phyloP scores from a whole-genome alignment of 2,888 invertebrate genomes.

The Gisinianus flammeolus region DNA sequence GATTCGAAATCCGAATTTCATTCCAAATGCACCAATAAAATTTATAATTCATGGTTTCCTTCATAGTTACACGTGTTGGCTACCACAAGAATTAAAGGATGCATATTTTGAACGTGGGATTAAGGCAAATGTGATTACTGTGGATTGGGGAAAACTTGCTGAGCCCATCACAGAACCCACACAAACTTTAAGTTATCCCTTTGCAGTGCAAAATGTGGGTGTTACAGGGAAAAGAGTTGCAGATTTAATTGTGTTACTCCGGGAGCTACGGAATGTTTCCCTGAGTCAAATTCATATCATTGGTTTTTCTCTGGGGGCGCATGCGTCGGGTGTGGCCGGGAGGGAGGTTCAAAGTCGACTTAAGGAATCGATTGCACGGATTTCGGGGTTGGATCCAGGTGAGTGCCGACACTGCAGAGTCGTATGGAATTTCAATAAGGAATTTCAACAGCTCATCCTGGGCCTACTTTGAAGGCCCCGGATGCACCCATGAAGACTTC shows the following conservation, averaged over 20 bases:
- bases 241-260: conserved; percentile 1
- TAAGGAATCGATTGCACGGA: too few relatives aligned
- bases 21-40: not conserved
- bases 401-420: too few relatives aligned
- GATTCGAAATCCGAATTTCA: not conserved
- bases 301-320: conserved; percentile 31
- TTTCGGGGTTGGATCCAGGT: too few relatives aligned
- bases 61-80: conserved; percentile 20
- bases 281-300: conserved; percentile 24
- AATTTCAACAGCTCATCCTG: too few relatives aligned
- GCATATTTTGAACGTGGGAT: conserved; percentile 15
- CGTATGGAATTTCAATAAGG: too few relatives aligned
- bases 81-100: conserved; percentile 30
- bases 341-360: not conserved
- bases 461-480: too few relatives aligned
- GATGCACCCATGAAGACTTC: too few relatives aligned
- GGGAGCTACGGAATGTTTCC: not conserved
- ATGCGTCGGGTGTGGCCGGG: conserved; percentile 20
- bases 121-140: conserved; percentile 7
- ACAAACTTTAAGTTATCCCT: not conserved
- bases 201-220: conserved; percentile 19
- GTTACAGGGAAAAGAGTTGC: conserved; percentile 4
- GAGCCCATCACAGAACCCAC: not conserved
- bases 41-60: conserved; percentile 21
- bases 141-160: conserved; percentile 19